Evolutionary conservation across 2,113 vertebrate genomes (phyloP).

Genomic region (Catharus bicknelli): DNA sequence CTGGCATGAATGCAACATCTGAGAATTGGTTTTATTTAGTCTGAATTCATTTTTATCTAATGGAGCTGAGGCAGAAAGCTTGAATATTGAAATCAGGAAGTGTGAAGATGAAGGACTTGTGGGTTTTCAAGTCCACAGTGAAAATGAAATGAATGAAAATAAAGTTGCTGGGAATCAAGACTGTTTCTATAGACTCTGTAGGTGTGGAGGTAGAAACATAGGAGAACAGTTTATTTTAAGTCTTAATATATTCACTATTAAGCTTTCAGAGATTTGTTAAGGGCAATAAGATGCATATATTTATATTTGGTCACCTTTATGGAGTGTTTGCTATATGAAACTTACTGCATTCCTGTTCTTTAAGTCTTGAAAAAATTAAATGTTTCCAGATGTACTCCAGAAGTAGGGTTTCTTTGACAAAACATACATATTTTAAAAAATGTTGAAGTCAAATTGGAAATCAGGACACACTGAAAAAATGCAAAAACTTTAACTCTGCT

Average conservation of each 20-base stretch:
- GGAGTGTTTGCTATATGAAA: not conserved
- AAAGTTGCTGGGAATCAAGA: not conserved
- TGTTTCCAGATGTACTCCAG: not conserved
- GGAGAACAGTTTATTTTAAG: not conserved
- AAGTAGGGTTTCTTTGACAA: not conserved
- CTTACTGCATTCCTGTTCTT: not conserved
- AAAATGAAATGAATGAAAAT: not conserved
- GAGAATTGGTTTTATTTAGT: slow-evolving; percentile 23
- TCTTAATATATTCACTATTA: not conserved
- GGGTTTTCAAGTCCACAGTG: not conserved
- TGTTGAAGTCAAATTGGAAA: not conserved
- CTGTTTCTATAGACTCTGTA: not conserved
- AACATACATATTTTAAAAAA: not conserved
- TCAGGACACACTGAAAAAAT: not conserved
- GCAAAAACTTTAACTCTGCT: not conserved
- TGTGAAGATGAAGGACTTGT: not conserved
- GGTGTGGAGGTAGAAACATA: not conserved
- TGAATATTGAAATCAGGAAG: not conserved
- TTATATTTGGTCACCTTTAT: not conserved
- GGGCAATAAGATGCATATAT: not conserved
- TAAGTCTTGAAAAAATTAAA: not conserved
- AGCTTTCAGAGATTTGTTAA: not conserved
- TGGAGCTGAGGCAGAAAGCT: slow-evolving; percentile 1
- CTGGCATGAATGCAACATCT: not conserved
- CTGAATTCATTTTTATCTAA: slow-evolving; percentile 35